Percentiles rank a stretch among this genome's conserved stretches.
phyloP scores from a whole-genome alignment of 2,797 vertebrate genomes.

The Mus spretus region DNA sequence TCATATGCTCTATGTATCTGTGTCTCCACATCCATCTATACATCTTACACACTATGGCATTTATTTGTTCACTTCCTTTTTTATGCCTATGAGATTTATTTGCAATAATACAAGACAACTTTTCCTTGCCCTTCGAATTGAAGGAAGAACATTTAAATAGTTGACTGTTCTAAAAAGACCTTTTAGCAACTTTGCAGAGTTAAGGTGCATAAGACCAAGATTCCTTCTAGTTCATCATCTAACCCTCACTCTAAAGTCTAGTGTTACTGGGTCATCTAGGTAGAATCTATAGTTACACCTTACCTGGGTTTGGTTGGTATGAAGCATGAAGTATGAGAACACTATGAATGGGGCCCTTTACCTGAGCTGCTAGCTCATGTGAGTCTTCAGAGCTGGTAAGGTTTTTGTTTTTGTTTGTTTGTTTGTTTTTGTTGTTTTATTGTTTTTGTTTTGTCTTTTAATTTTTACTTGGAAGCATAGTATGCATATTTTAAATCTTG shows the following conservation, averaged over 20 bases:
- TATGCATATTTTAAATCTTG: not conserved
- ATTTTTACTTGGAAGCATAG: constrained; percentile 27
- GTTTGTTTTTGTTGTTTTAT: not conserved
- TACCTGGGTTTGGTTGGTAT: not conserved
- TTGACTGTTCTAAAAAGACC: not conserved
- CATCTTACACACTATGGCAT: not conserved
- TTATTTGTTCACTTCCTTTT: constrained; percentile 11
- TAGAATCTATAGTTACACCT: not conserved
- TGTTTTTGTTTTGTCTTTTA: not conserved
- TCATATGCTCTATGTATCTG: too few relatives aligned
- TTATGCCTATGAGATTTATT: not conserved
- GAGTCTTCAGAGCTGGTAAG: constrained; percentile 43
- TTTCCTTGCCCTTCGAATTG: not conserved
- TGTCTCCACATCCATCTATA: not conserved
- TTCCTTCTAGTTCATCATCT: not conserved
- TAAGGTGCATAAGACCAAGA: not conserved
- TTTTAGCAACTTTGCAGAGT: not conserved
- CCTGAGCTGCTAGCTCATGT: not conserved
- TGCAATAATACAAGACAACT: not conserved
- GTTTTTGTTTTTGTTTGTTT: not conserved
- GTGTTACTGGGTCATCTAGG: not conserved
- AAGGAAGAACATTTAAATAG: not conserved
- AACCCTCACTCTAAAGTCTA: not conserved
- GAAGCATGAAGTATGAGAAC: not conserved
- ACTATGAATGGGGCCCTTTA: not conserved